phyloP scores from a whole-genome alignment of 2,113 vertebrate species.

The Monopterus albus region DNA sequence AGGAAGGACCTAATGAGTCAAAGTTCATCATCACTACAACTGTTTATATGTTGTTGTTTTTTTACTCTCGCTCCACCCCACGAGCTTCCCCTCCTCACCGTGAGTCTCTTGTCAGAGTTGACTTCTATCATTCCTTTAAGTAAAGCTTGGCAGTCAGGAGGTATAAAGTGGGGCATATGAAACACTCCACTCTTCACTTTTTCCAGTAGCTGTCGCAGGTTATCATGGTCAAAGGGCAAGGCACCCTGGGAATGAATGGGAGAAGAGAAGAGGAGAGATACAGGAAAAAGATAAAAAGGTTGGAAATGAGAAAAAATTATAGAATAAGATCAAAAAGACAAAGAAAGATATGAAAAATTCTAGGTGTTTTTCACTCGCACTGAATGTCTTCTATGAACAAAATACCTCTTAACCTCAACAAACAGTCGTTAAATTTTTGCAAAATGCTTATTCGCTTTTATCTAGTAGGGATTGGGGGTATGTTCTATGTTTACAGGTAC shows the following conservation, averaged over 20 bases:
- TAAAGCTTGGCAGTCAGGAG: conserved; percentile 90
- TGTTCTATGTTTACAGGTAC: too few relatives aligned
- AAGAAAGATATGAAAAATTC: background rate
- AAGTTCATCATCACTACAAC: background rate
- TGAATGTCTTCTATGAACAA: background rate
- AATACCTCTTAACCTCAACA: background rate
- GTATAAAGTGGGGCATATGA: conserved; percentile 95
- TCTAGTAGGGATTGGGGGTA: too few relatives aligned
- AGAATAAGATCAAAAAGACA: too few relatives aligned
- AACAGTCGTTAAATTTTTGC: too few relatives aligned
- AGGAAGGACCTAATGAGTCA: too few relatives aligned
- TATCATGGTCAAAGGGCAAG: conserved; percentile 93
- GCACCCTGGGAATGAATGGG: conserved; percentile 82
- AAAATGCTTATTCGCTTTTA: too few relatives aligned
- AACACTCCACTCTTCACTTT: conserved; percentile 94
- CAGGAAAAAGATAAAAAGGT: background rate
- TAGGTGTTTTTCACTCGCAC: background rate
- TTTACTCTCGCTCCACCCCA: too few relatives aligned
- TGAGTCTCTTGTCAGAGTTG: conserved; percentile 89
- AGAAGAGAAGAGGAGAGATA: background rate
- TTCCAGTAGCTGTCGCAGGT: conserved; percentile 92
- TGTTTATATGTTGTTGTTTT: background rate
- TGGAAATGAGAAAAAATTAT: background rate
- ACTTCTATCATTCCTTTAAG: conserved; percentile 91
- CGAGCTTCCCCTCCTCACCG: conserved; percentile 72